Conservation (phyloP, 2,113 vertebrate species). For the Megaceryle maxima region DNA sequence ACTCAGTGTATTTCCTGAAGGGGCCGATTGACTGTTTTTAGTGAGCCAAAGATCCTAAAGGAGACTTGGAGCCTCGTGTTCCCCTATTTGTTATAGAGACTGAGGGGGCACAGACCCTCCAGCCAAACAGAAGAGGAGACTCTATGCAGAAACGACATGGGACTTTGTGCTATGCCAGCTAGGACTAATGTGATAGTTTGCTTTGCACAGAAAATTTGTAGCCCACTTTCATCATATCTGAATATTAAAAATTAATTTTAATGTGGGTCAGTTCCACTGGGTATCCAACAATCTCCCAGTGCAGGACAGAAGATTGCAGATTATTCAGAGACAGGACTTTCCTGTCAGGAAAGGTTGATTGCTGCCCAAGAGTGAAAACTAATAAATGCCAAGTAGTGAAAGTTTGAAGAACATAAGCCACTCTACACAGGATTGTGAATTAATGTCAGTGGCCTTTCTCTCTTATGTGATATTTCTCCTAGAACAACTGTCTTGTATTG, state of each 20-base stretch:
- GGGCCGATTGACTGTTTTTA: neutral
- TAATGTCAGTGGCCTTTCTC: neutral
- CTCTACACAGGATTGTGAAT: neutral
- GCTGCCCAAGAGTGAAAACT: neutral
- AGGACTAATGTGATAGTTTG: neutral
- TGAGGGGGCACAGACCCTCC: neutral
- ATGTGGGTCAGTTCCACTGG: rapidly evolving
- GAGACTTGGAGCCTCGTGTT: neutral
- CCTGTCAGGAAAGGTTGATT: neutral
- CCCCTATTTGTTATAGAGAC: neutral
- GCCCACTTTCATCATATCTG: neutral
- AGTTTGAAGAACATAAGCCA: neutral
- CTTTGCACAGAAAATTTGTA: neutral
- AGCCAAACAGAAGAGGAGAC: neutral
- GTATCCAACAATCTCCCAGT: neutral
- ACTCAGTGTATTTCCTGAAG: neutral
- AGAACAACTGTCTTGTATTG: neutral
- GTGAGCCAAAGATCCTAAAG: neutral
- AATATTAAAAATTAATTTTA: neutral
- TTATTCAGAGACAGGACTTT: neutral
- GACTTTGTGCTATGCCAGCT: neutral
- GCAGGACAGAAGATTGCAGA: neutral
- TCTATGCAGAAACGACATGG: rapidly evolving
- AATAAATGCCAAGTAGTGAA: neutral
- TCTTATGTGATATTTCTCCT: neutral